Evolutionary conservation across 2,888 invertebrate genomes (phyloP).

Genomic region (Papilio elwesi): DNA sequence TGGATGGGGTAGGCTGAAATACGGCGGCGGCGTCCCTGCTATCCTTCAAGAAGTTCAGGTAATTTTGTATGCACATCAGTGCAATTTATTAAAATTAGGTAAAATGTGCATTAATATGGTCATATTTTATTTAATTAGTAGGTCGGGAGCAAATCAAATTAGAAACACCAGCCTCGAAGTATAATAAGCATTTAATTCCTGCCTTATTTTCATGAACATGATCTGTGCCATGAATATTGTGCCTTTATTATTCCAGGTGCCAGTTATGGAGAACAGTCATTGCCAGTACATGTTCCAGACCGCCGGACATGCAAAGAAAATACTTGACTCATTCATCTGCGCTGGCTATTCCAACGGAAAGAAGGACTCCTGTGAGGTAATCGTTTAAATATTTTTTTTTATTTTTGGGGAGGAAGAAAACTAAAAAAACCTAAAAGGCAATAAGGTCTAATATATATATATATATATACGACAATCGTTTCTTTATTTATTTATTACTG

Average conservation of each 20-base stretch:
- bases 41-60: constrained; percentile 94
- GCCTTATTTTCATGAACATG: too few species aligned
- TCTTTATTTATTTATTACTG: too few species aligned
- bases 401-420: background rate
- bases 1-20: constrained; percentile 96
- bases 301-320: constrained; percentile 94
- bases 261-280: constrained; percentile 94
- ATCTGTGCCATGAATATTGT: too few species aligned
- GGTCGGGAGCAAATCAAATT: too few species aligned
- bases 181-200: too few species aligned
- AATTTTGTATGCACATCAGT: constrained; percentile 12
- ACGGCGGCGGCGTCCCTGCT: constrained; percentile 95
- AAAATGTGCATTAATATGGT: background rate
- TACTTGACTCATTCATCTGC: constrained; percentile 94
- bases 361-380: constrained; percentile 96
- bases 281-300: constrained; percentile 97
- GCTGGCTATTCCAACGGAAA: constrained; percentile 96
- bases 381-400: constrained; percentile 46
- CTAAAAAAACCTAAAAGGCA: too few species aligned
- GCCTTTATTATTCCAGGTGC: constrained; percentile 85
- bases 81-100: too few species aligned
- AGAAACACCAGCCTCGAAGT: too few species aligned
- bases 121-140: too few species aligned
- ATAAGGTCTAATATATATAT: too few species aligned
- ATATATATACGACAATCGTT: too few species aligned